Base-by-base conservation (phyloP, 2,113 vertebrate genomes). In the Myrmecobius fasciatus region DNA sequence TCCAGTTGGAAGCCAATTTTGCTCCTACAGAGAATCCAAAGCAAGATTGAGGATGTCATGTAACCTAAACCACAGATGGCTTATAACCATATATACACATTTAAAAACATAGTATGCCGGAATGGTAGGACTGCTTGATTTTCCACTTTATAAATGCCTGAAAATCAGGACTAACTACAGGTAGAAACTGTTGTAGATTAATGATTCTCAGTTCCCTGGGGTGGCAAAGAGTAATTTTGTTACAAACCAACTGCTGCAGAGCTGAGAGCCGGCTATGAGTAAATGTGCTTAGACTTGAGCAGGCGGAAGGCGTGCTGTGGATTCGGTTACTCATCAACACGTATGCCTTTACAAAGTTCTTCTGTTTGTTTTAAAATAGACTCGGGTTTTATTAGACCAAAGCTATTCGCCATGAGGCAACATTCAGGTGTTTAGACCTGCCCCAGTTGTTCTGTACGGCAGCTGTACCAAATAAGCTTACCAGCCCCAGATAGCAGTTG, bases 391-490 rank as follows among this genome's bases (percentile, higher is more conserved):
- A 95, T 92, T 96, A 89, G 0, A 93, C 56, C 53, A 67, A 93
- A 93, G 94, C 56, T 43, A 89, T 89, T 91, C 31, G 95, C 94
- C 94, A 0, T 52, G 96, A 94, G 96, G 97, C 6, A 88, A 47
- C 60, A 43, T 53, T 92, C 94, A 53, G 94, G 89, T 51, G 56
- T 54, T 89, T 54, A 67, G 67, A 56, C 22, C 49, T 25, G 60
- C 93, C 46, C 51, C 24, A 60, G 88, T 83, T 52, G 91, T 53
- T 89, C 90, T 43, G 43, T n/a, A 1, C 8, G 91, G 91, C 91
- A 14, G 60, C 53, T 56, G 20, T 46, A 0, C 53, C 91, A 67
- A 75, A 46, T 46, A 91, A 10, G 93, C 94, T 96, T 95, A 96
- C 94, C 54, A 54, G 2, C 94, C 89, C 26, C 20, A 96, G 91